phyloP scores from a whole-genome alignment of 2,797 vertebrate genomes.

The Girardinus metallicus region DNA sequence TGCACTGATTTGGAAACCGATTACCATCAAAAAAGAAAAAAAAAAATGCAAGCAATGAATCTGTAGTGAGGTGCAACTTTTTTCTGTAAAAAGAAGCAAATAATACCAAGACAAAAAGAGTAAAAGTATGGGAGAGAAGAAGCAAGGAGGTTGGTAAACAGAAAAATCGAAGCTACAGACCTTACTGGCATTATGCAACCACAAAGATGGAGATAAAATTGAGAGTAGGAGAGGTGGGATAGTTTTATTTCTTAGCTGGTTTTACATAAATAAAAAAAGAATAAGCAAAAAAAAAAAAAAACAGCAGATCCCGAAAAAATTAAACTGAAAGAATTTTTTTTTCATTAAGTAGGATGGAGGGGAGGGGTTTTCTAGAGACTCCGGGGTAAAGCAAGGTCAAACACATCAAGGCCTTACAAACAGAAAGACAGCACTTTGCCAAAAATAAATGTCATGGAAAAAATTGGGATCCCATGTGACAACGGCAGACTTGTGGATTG shows the following conservation, averaged over 20 bases:
- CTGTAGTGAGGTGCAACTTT: conserved; percentile 52
- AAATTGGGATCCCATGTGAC: conserved; percentile 47
- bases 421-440: conserved; percentile 43
- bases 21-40: conserved; percentile 66
- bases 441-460: conserved; percentile 67
- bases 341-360: conserved; percentile 6
- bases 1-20: conserved; percentile 82
- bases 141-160: not conserved
- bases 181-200: conserved; percentile 54
- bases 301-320: not conserved
- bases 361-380: conserved; percentile 7
- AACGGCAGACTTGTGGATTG: conserved; percentile 5
- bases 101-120: conserved; percentile 36
- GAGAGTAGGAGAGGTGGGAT: conserved; percentile 39
- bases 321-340: conserved; percentile 8
- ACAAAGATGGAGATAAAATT: conserved; percentile 32
- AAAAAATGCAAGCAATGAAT: conserved; percentile 46
- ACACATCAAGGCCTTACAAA: conserved; percentile 42
- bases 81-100: conserved; percentile 50
- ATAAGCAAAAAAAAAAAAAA: not conserved
- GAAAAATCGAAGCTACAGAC: conserved; percentile 32
- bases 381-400: conserved; percentile 50
- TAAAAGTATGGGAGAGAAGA: not conserved
- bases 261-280: conserved; percentile 28
- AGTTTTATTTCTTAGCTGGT: conserved; percentile 29